Conservation (phyloP, 1,140 invertebrate genomes). For the honey bee (Apis mellifera) region Amel_HAv3.1 CM009945.2:5292501-5293000, state of each 20-base stretch:
- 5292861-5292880: too few relatives aligned
- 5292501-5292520: conserved; percentile 62
- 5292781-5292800: too few relatives aligned
- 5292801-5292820: background rate
- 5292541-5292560: background rate
- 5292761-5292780: background rate
- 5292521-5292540: conserved; percentile 47
- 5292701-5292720: too few relatives aligned
- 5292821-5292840: background rate
- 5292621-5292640: too few relatives aligned
- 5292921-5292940: background rate
- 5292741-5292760: too few relatives aligned
- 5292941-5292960: background rate
- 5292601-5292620: background rate
- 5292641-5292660: too few relatives aligned
- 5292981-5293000: background rate
- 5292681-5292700: too few relatives aligned
- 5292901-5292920: background rate
- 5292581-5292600: conserved; percentile 29
- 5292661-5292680: too few relatives aligned
- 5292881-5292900: too few relatives aligned
- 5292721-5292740: too few relatives aligned
- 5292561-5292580: background rate
- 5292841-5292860: background rate
- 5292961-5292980: background rate